A percentile compares a stretch with the other conserved stretches of the same genome.
phyloP scores from a whole-genome alignment of 2,113 vertebrate genomes.

The Heterotis niloticus region DNA sequence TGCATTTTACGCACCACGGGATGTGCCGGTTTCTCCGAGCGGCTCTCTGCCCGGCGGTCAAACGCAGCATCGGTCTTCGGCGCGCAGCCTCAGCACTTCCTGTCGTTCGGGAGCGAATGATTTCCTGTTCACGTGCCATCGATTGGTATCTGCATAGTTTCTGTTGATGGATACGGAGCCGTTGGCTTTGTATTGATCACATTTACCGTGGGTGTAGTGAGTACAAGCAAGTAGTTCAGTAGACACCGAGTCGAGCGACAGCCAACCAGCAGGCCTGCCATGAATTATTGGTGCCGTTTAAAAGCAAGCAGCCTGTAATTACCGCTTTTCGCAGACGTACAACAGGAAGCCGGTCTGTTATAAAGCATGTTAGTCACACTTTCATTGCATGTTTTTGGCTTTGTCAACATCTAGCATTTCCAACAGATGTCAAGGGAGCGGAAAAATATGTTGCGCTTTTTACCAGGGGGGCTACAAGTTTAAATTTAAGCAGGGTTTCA shows the following conservation, averaged over 20 bases:
- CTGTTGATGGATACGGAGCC: constrained; percentile 66
- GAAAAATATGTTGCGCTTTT: background rate
- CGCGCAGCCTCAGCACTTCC: constrained; percentile 41
- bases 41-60: too few relatives aligned
- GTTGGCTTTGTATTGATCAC: constrained; percentile 55
- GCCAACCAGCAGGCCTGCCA: background rate
- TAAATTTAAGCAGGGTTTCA: too few relatives aligned
- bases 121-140: constrained; percentile 65
- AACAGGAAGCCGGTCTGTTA: background rate
- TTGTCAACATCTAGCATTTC: background rate
- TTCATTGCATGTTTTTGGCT: background rate
- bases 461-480: too few relatives aligned
- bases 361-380: background rate
- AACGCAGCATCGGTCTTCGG: too few relatives aligned
- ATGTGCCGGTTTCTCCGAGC: too few relatives aligned
- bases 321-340: background rate
- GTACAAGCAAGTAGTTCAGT: constrained; percentile 31
- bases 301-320: background rate
- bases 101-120: constrained; percentile 64
- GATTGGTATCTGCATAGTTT: constrained; percentile 74
- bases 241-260: constrained; percentile 20
- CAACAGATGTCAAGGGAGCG: too few relatives aligned
- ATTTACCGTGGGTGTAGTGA: constrained; percentile 31
- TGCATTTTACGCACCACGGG: too few relatives aligned
- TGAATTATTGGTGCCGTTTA: background rate